Evolutionary conservation across 2,888 invertebrate genomes (phyloP).

Genomic region (Galeopsomyia nigrocyanea): DNA sequence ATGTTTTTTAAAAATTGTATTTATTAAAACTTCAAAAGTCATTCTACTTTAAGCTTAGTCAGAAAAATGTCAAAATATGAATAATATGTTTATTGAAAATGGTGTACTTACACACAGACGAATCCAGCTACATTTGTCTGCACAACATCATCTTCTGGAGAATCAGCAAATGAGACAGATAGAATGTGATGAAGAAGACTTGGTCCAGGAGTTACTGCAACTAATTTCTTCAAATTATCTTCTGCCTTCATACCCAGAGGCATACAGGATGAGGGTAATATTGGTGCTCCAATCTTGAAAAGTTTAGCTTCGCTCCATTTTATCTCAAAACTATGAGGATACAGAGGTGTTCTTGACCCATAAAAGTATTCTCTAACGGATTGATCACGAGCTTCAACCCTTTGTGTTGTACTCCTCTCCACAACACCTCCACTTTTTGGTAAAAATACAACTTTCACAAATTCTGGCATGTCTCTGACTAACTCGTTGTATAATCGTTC

Average conservation of each 20-base stretch:
- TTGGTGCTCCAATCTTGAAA: slow-evolving; percentile 94
- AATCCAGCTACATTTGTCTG: slow-evolving; percentile 91
- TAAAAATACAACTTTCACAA: slow-evolving; percentile 90
- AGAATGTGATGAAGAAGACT: slow-evolving; percentile 89
- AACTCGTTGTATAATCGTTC: slow-evolving; percentile 96
- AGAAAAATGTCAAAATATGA: too few relatives aligned
- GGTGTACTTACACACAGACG: slow-evolving; percentile 87
- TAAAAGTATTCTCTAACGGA: slow-evolving; percentile 96
- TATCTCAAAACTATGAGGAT: slow-evolving; percentile 95
- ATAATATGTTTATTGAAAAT: slow-evolving; percentile 20
- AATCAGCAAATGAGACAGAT: slow-evolving; percentile 89
- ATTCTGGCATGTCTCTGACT: slow-evolving; percentile 91
- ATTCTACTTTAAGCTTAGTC: too few relatives aligned
- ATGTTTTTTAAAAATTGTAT: slow-evolving; percentile 1
- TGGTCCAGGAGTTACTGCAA: slow-evolving; percentile 82
- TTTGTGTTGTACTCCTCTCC: slow-evolving; percentile 80
- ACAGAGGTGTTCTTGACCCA: slow-evolving; percentile 84
- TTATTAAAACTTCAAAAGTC: too few relatives aligned
- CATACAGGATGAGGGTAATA: slow-evolving; percentile 94
- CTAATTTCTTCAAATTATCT: slow-evolving; percentile 92
- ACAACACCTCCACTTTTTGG: slow-evolving; percentile 99
- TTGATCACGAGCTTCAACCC: slow-evolving; percentile 83
- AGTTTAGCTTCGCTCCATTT: slow-evolving; percentile 91
- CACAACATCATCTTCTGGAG: slow-evolving; percentile 86
- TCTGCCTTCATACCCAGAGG: slow-evolving; percentile 95